Percentiles rank a stretch among this genome's conserved stretches.
These are phyloP conservation scores for Aromia moschata DNA, from an alignment of 2,888 invertebrate species.

Conservation along the genomic window DNA sequence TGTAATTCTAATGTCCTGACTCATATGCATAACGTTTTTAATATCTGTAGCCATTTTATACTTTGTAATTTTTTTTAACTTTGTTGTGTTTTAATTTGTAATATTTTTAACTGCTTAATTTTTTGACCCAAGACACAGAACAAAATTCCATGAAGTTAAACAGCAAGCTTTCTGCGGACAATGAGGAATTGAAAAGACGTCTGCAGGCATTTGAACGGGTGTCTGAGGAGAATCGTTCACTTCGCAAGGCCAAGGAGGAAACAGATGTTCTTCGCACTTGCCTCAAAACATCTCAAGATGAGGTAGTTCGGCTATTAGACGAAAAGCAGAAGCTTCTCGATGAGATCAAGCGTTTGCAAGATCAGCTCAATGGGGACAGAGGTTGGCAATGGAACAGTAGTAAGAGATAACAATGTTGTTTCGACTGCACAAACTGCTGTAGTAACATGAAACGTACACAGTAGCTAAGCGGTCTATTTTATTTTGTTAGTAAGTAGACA, in stretches of 20 bases:
- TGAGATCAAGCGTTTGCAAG: slow-evolving; percentile 74
- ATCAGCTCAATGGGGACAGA: slow-evolving; percentile 59
- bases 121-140: slow-evolving; percentile 31
- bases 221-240: slow-evolving; percentile 69
- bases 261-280: slow-evolving; percentile 69
- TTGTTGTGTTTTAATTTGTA: no score
- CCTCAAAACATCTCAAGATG: slow-evolving; percentile 77
- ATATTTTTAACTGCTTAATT: no score
- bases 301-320: slow-evolving; percentile 74
- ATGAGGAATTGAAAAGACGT: slow-evolving; percentile 71
- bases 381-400: slow-evolving; percentile 64
- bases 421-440: slow-evolving; percentile 76
- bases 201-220: slow-evolving; percentile 68
- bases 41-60: no score
- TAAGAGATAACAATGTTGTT: slow-evolving; percentile 77
- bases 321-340: slow-evolving; percentile 80
- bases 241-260: slow-evolving; percentile 67
- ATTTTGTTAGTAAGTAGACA: slow-evolving; percentile 3
- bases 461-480: slow-evolving; percentile 42
- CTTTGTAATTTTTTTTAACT: no score
- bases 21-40: no score
- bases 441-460: slow-evolving; percentile 44
- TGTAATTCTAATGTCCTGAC: no score
- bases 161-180: slow-evolving; percentile 69
- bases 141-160: slow-evolving; percentile 36